Percentiles rank a stretch among this genome's conserved stretches.
These are phyloP conservation scores for Hycleus phaleratus DNA, from an alignment of 1,140 invertebrate species.

Conservation along the genomic window DNA sequence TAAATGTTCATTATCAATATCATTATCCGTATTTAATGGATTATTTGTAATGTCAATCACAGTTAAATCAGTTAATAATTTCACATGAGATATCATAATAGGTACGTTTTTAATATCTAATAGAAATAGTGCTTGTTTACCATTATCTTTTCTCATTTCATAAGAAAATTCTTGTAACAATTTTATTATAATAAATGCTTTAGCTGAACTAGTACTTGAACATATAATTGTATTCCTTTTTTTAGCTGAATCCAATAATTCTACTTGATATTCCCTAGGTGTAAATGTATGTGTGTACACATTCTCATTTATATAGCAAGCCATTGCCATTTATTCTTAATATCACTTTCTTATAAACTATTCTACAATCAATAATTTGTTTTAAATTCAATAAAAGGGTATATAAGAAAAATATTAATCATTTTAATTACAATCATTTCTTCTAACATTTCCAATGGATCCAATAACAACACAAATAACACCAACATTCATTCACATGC, in stretches of 20 bases:
- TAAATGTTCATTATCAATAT: constrained; percentile 4
- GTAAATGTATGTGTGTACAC: constrained; percentile 63
- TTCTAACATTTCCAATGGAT: no score
- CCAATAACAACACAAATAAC: no score
- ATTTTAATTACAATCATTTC: no score
- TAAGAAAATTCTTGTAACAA: constrained; percentile 68
- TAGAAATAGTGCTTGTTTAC: constrained; percentile 35
- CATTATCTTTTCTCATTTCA: constrained; percentile 43
- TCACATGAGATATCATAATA: constrained; percentile 45
- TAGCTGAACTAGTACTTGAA: constrained; percentile 71
- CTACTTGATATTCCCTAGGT: constrained; percentile 69
- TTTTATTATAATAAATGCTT: constrained; percentile 83
- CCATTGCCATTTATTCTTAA: constrained; percentile 38
- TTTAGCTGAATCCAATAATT: constrained; percentile 71
- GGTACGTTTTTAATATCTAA: constrained; percentile 45
- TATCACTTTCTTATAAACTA: no score
- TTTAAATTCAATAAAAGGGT: no score
- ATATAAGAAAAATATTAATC: no score
- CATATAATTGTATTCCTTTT: constrained; percentile 78
- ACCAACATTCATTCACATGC: no score
- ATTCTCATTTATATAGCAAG: constrained; percentile 54
- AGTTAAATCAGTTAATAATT: constrained; percentile 39
- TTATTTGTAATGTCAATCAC: constrained; percentile 32
- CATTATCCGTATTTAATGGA: constrained; percentile 18
- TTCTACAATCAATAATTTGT: no score